phyloP scores from a whole-genome alignment of 2,113 vertebrate species.

The Motacilla tschutschensis region DNA sequence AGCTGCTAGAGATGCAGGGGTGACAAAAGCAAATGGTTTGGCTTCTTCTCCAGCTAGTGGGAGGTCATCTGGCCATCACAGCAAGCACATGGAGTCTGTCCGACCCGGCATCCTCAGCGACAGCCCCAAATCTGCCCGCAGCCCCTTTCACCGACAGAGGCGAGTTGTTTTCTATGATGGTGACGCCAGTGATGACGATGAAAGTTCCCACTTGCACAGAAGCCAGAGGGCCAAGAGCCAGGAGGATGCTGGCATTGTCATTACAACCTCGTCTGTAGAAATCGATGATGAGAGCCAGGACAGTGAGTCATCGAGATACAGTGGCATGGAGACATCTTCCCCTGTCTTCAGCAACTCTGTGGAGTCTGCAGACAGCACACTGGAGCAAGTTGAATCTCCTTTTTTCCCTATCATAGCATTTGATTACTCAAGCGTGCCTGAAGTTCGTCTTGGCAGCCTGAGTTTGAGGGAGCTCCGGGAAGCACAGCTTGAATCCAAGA shows the following conservation, averaged over 20 bases:
- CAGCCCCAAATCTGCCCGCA: slow-evolving; percentile 77
- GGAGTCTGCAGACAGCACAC: slow-evolving; percentile 56
- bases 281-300: slow-evolving; percentile 57
- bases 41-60: slow-evolving; percentile 51
- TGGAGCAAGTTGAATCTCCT: slow-evolving; percentile 60
- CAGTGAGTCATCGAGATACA: slow-evolving; percentile 45
- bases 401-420: slow-evolving; percentile 64
- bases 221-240: slow-evolving; percentile 29
- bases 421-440: slow-evolving; percentile 48
- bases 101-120: slow-evolving; percentile 71
- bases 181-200: slow-evolving; percentile 74
- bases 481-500: slow-evolving; percentile 74
- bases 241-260: slow-evolving; percentile 40
- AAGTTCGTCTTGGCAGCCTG: slow-evolving; percentile 41
- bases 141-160: slow-evolving; percentile 85
- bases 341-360: slow-evolving; percentile 53
- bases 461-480: slow-evolving; percentile 70
- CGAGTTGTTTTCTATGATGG: slow-evolving; percentile 81
- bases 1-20: slow-evolving; percentile 67
- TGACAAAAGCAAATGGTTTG: slow-evolving; percentile 59
- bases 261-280: slow-evolving; percentile 60
- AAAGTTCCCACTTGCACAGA: slow-evolving; percentile 54
- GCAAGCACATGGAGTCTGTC: slow-evolving; percentile 62
- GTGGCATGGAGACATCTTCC: slow-evolving; percentile 56
- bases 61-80: slow-evolving; percentile 28